Evolutionary conservation across 2,888 invertebrate genomes (phyloP), one percentile per base, ranked within the genome.

Genomic region (Stramonita haemastoma): DNA sequence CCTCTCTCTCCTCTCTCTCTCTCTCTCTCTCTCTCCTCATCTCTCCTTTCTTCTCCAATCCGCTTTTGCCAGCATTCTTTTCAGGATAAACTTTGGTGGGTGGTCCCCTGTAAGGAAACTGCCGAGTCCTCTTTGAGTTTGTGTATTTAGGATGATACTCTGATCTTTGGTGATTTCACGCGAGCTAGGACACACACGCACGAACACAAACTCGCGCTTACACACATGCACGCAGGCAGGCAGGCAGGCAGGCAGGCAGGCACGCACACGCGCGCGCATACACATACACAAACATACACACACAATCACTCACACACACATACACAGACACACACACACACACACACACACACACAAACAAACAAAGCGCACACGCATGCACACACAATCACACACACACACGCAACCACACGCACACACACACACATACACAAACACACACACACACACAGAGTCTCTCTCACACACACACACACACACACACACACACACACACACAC

Each of bases 371-470:
- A 29, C 32, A 6, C 29, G 4, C 29, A 29, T 32, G 17, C 77
- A 77, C 77, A 29, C 29, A 77, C 32, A 77, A 8, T 29, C 70
- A 70, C 70, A 77, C 77, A 77, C 77, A n/a, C n/a, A n/a, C n/a
- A n/a, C n/a, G n/a, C n/a, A n/a, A n/a, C n/a, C n/a, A n/a, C n/a
- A n/a, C n/a, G 19, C 77, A 29, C 32, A 77, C 77, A 32, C 77
- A 77, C 77, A 77, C 77, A 77, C 77, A 77, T 19, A 77, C 77
- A 77, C 77, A 77, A 29, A 77, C 77, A 77, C 77, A 77, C 77
- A 77, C 77, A 77, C 77, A 77, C 77, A 77, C 77, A 77, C 32
- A 77, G 29, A 29, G 13, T 29, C 77, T 29, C 15, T 32, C 32
- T 32, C 79, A 79, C 79, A 32, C 79, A 13, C 32, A 32, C 79